Evolutionary conservation across 1,140 invertebrate genomes (phyloP).

Genomic region (Samia ricini): DNA sequence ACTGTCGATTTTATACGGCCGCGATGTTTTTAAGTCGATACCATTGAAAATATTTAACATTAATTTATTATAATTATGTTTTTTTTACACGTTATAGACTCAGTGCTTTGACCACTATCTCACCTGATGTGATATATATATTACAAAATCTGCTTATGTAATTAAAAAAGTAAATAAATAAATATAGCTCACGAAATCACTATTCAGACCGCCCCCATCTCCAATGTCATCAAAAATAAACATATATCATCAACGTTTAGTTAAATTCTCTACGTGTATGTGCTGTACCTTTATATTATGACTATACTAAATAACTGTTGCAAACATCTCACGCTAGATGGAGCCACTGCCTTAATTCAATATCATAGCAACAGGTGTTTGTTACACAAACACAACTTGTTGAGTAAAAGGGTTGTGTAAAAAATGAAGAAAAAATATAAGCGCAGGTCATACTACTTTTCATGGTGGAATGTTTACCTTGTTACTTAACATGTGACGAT

Average conservation of each 20-base stretch:
- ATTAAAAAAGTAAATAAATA: too few relatives aligned
- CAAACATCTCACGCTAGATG: not conserved
- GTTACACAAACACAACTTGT: slow-evolving; percentile 47
- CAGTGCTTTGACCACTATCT: too few relatives aligned
- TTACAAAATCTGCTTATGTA: too few relatives aligned
- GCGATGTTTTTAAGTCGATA: slow-evolving; percentile 36
- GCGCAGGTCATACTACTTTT: slow-evolving; percentile 30
- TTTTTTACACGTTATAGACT: too few relatives aligned
- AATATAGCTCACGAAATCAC: too few relatives aligned
- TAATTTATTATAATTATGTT: too few relatives aligned
- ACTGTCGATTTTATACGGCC: slow-evolving; percentile 73
- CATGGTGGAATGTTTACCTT: slow-evolving; percentile 36
- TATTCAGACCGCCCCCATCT: not conserved
- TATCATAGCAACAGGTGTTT: slow-evolving; percentile 27
- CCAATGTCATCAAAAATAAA: not conserved
- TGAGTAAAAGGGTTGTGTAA: slow-evolving; percentile 28
- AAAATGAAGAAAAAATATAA: slow-evolving; percentile 25
- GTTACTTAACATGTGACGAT: slow-evolving; percentile 49
- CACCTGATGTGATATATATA: too few relatives aligned
- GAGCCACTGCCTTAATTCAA: not conserved
- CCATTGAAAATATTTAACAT: too few relatives aligned
- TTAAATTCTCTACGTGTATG: too few relatives aligned
- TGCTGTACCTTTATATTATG: too few relatives aligned
- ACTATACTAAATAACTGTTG: not conserved
- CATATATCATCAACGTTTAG: not conserved